Percentiles rank a stretch among this genome's conserved stretches.
Conservation (phyloP, 2,113 vertebrate genomes). For the Todiramphus chloris region DNA sequence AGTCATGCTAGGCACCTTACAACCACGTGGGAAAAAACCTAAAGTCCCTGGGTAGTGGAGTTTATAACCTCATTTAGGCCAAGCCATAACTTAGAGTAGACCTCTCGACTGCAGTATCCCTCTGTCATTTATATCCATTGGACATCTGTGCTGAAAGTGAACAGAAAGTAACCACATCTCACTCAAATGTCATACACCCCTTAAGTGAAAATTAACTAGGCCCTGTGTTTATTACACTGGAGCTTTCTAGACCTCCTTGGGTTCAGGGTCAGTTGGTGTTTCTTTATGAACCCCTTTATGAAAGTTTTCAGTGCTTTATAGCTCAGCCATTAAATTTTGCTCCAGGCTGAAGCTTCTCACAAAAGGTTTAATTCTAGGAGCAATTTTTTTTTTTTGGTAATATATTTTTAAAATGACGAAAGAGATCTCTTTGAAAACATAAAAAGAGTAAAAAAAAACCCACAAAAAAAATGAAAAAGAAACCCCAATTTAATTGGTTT, state of each 20-base stretch:
- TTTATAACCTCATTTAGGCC: slow-evolving; percentile 8
- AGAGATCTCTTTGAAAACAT: slow-evolving; percentile 20
- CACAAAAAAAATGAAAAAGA: not conserved
- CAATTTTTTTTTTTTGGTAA: not conserved
- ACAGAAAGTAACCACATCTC: slow-evolving; percentile 23
- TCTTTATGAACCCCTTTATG: slow-evolving; percentile 65
- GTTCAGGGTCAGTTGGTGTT: slow-evolving; percentile 52
- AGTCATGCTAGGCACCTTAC: not conserved
- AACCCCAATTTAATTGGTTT: not conserved
- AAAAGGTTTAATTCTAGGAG: slow-evolving; percentile 47
- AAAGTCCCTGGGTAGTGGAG: not conserved
- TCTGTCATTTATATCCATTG: not conserved
- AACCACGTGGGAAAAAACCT: not conserved
- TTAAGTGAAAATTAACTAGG: slow-evolving; percentile 40
- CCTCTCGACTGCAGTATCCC: not conserved
- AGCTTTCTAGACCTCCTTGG: slow-evolving; percentile 28
- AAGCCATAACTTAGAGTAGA: not conserved
- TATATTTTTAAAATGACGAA: slow-evolving; percentile 19
- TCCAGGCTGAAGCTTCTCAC: slow-evolving; percentile 48
- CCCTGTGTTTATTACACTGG: slow-evolving; percentile 17
- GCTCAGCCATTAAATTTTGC: slow-evolving; percentile 53
- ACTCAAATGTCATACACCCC: slow-evolving; percentile 29
- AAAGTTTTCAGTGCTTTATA: slow-evolving; percentile 60
- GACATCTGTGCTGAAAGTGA: not conserved
- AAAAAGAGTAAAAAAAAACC: not conserved